A percentile compares a stretch with the other conserved stretches of the same genome.
These are phyloP conservation scores for Solenopsis invicta DNA, from an alignment of 1,140 invertebrate species.

Conservation along the genomic window DNA sequence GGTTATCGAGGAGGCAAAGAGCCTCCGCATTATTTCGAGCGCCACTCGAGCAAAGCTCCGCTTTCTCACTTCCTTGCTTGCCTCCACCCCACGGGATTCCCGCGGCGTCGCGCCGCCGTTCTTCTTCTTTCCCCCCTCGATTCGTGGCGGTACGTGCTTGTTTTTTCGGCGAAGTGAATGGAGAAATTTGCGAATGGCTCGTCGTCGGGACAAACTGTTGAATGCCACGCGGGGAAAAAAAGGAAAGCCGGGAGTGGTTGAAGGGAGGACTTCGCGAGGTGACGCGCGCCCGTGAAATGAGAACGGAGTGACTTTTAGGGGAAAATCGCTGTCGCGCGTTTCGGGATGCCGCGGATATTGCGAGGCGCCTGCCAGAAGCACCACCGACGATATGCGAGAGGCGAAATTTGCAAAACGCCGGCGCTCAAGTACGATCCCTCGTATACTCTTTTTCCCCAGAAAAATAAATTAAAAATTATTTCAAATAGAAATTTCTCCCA, in stretches of 20 bases:
- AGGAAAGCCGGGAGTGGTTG: constrained; percentile 54
- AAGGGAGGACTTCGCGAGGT: constrained; percentile 36
- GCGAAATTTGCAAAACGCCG: not conserved
- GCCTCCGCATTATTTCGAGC: constrained; percentile 74
- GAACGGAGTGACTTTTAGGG: constrained; percentile 38
- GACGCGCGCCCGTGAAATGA: constrained; percentile 60
- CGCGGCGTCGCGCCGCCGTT: not conserved
- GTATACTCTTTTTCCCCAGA: not conserved
- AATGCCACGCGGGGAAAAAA: constrained; percentile 61
- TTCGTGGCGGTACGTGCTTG: constrained; percentile 18
- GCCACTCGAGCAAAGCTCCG: constrained; percentile 59
- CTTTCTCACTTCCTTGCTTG: constrained; percentile 45
- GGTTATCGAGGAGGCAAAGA: constrained; percentile 64
- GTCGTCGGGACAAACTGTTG: constrained; percentile 72
- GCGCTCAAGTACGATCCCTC: not conserved
- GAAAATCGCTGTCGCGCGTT: constrained; percentile 48
- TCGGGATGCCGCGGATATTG: constrained; percentile 30
- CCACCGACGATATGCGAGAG: constrained; percentile 27
- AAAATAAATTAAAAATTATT: not conserved
- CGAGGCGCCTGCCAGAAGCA: constrained; percentile 46
- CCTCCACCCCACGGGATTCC: not conserved
- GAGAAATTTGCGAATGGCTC: constrained; percentile 55
- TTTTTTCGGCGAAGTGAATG: constrained; percentile 67
- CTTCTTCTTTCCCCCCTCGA: constrained; percentile 23
- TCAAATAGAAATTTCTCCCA: not conserved